A percentile compares a stretch with the other conserved stretches of the same genome.
phyloP scores from a whole-genome alignment of 2,113 vertebrate genomes.

The Zosterops pallidus region DNA sequence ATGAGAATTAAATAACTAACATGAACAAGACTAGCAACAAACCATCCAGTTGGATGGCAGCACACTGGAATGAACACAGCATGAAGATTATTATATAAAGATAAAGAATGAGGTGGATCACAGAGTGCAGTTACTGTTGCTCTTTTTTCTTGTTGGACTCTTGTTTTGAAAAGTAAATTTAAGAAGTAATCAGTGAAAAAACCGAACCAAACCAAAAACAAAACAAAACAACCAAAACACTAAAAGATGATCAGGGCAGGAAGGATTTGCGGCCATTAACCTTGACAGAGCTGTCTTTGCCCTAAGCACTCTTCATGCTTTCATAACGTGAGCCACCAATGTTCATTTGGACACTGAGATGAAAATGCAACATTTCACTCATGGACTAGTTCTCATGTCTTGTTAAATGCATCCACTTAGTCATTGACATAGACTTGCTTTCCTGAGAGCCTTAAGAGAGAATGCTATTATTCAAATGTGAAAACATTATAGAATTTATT shows the following conservation, averaged over 20 bases:
- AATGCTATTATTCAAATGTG: neutral
- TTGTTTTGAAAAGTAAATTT: neutral
- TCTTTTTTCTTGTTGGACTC: neutral
- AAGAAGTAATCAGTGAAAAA: neutral
- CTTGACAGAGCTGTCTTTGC: neutral
- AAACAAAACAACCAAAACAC: neutral
- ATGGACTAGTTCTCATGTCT: neutral
- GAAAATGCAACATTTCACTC: conserved; percentile 2
- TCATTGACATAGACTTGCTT: neutral
- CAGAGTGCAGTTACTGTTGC: neutral
- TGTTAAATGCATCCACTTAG: neutral
- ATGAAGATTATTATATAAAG: neutral
- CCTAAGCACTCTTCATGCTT: neutral
- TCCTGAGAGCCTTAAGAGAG: neutral
- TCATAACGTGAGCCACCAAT: neutral
- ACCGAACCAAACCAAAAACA: too few relatives aligned
- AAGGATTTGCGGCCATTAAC: conserved; percentile 6
- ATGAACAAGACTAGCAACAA: neutral
- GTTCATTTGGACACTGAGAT: neutral
- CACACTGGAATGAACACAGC: neutral
- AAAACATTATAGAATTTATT: neutral
- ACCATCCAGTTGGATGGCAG: neutral
- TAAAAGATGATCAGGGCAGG: neutral
- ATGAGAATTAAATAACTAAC: neutral
- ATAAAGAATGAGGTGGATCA: neutral